Evolutionary conservation across 2,888 invertebrate genomes (phyloP).

Genomic region (Brachyptera risi): DNA sequence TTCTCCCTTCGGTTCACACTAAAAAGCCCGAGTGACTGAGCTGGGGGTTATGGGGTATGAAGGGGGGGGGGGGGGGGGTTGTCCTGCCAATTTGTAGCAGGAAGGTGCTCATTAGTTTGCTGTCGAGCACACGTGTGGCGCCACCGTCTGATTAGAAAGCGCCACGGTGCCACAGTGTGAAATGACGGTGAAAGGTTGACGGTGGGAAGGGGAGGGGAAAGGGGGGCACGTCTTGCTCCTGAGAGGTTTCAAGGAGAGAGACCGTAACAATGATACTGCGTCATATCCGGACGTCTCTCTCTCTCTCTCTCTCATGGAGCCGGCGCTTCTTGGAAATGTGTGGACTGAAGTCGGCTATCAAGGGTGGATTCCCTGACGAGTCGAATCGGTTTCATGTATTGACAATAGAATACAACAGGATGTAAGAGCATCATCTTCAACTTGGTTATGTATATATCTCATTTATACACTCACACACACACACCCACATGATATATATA

Average conservation of each 20-base stretch:
- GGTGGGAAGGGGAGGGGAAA: not conserved
- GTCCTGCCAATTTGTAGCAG: slow-evolving; percentile 43
- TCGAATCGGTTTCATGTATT: no score
- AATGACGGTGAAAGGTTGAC: slow-evolving; percentile 1
- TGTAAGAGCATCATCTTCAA: no score
- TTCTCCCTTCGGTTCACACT: slow-evolving; percentile 19
- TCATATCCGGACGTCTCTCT: not conserved
- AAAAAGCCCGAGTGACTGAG: slow-evolving; percentile 27
- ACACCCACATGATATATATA: no score
- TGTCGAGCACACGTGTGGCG: slow-evolving; percentile 47
- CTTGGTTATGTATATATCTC: no score
- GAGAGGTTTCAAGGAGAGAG: slow-evolving; percentile 17
- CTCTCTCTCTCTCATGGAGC: not conserved
- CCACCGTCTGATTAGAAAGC: slow-evolving; percentile 32
- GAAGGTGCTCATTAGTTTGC: slow-evolving; percentile 48
- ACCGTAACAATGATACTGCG: not conserved
- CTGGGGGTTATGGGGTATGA: slow-evolving; percentile 15
- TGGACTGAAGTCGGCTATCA: no score
- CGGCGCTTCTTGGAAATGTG: no score
- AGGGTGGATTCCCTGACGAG: no score
- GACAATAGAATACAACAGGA: no score
- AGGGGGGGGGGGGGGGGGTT: slow-evolving; percentile 29
- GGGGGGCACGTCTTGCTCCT: slow-evolving; percentile 15
- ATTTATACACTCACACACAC: no score
- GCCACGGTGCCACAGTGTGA: slow-evolving; percentile 21